Conservation (phyloP, 2,797 vertebrate genomes). For the Amphiprion clarkii region DNA sequence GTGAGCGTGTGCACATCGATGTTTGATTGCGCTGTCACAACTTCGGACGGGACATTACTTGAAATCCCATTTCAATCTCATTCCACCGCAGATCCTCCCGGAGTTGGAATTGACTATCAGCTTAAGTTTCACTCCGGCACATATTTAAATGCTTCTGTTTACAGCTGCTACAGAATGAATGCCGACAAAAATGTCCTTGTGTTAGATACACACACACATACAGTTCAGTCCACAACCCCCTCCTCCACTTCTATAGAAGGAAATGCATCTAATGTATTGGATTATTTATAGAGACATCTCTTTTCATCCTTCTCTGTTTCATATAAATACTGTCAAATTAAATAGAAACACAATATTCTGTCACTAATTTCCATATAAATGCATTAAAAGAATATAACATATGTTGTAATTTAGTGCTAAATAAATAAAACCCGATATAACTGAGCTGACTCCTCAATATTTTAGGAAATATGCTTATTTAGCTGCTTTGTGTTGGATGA, state of each 20-base stretch:
- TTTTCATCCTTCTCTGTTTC: constrained; percentile 21
- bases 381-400: background rate
- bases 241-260: constrained; percentile 5
- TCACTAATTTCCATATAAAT: background rate
- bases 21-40: constrained; percentile 77
- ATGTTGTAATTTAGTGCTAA: too few species aligned
- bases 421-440: too few species aligned
- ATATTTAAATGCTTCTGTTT: constrained; percentile 63
- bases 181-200: constrained; percentile 49
- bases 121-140: constrained; percentile 60
- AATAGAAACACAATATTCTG: background rate
- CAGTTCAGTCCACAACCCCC: constrained; percentile 31
- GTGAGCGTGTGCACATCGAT: constrained; percentile 36
- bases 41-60: constrained; percentile 53
- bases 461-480: background rate
- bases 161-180: constrained; percentile 46
- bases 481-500: background rate
- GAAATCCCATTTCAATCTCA: constrained; percentile 67
- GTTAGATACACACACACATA: background rate
- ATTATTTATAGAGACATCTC: constrained; percentile 27
- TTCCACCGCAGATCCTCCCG: constrained; percentile 36
- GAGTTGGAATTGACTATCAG: constrained; percentile 63
- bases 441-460: background rate
- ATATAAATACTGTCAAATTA: constrained; percentile 16
- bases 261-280: constrained; percentile 16